A percentile compares a stretch with the other conserved stretches of the same genome.
These are phyloP conservation scores for Cherax destructor DNA, from an alignment of 1,140 invertebrate species.

Conservation along the genomic window DNA sequence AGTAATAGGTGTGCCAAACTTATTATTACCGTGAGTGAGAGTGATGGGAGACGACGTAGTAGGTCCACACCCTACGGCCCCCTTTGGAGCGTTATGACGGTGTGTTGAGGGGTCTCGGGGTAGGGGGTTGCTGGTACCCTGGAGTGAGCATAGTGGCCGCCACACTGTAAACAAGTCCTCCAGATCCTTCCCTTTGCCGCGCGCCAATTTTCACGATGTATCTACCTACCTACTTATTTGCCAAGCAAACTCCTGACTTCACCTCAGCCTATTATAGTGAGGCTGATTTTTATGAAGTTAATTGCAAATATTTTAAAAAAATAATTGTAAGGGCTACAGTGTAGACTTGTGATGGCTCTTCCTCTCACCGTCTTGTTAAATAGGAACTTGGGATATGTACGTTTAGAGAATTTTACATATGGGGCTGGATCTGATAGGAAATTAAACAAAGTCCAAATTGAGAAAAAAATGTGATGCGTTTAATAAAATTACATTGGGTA, in stretches of 20 bases:
- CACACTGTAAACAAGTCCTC: slow-evolving; percentile 40
- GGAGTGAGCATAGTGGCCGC: slow-evolving; percentile 33
- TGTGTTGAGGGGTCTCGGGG: neutral
- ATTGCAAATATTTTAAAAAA: too few relatives aligned
- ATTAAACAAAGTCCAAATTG: neutral
- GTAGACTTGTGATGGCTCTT: too few relatives aligned
- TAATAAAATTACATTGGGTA: too few relatives aligned
- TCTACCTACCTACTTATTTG: neutral
- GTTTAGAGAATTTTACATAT: too few relatives aligned
- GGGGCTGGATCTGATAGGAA: neutral
- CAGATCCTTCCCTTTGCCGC: neutral
- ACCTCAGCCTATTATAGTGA: too few relatives aligned
- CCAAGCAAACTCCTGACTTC: too few relatives aligned
- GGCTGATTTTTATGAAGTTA: too few relatives aligned
- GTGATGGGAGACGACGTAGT: neutral
- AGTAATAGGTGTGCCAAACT: too few relatives aligned
- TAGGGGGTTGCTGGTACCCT: slow-evolving; percentile 11
- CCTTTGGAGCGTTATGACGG: slow-evolving; percentile 32
- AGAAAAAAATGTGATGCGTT: neutral
- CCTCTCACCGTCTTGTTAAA: too few relatives aligned
- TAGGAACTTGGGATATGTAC: too few relatives aligned
- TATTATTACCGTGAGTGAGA: too few relatives aligned
- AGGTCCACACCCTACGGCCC: slow-evolving; percentile 47
- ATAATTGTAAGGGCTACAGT: too few relatives aligned
- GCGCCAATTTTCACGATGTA: slow-evolving; percentile 37